Evolutionary conservation across 2,113 vertebrate species (phyloP).

Genomic region (Phrynosoma platyrhinos): DNA sequence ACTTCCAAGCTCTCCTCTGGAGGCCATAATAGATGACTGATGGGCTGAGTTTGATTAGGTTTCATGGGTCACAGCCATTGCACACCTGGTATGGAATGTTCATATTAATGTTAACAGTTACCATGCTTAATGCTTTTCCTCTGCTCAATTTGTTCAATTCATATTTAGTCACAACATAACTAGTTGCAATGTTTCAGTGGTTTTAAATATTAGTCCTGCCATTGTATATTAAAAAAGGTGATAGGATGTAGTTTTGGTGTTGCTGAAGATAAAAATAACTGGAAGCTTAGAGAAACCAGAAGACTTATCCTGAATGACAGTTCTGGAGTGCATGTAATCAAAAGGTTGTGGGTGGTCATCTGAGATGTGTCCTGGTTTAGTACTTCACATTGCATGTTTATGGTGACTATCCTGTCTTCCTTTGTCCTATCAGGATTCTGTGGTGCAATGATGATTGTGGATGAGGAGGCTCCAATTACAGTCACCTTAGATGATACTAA

Average conservation of each 20-base stretch:
- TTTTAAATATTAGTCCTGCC: not conserved
- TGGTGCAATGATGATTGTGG: conserved; percentile 90
- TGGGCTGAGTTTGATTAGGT: not conserved
- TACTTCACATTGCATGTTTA: not conserved
- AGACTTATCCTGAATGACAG: not conserved
- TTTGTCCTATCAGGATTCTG: conserved; percentile 84
- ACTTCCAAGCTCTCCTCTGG: not conserved
- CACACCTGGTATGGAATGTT: not conserved
- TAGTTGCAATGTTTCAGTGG: not conserved
- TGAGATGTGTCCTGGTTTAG: not conserved
- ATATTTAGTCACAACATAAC: not conserved
- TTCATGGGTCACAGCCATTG: not conserved
- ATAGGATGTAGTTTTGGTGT: not conserved
- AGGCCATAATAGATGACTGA: not conserved
- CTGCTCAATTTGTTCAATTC: not conserved
- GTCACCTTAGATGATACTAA: conserved; percentile 95
- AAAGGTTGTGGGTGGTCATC: not conserved
- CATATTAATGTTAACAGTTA: not conserved
- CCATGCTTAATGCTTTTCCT: not conserved
- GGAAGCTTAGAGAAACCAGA: not conserved
- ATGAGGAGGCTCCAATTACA: conserved; percentile 90
- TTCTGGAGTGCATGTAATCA: not conserved
- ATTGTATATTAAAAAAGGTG: not conserved
- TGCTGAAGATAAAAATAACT: not conserved
- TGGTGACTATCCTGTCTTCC: not conserved